A percentile compares a stretch with the other conserved stretches of the same genome.
These are phyloP conservation scores for Mactromeris polynyma DNA, from an alignment of 2,888 invertebrate genomes.

Conservation along the genomic window DNA sequence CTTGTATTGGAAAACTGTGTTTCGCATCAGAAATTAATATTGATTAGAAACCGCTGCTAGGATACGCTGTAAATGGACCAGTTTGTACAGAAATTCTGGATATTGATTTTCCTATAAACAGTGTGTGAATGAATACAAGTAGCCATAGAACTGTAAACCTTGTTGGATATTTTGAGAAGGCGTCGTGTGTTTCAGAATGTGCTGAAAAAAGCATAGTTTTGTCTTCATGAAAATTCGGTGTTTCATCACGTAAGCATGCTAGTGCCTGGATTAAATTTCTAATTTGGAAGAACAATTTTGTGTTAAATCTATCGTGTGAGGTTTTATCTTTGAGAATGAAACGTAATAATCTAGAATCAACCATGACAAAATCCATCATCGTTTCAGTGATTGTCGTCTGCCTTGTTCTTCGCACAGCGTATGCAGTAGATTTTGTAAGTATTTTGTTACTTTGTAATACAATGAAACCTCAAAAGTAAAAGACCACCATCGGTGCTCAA, in stretches of 20 bases:
- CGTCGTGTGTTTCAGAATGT: neutral
- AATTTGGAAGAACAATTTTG: too few species aligned
- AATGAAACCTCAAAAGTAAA: too few species aligned
- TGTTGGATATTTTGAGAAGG: neutral
- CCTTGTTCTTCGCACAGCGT: neutral
- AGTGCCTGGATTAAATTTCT: too few species aligned
- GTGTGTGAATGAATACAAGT: neutral
- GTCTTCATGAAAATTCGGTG: too few species aligned
- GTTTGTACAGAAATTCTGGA: neutral
- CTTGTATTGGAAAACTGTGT: neutral
- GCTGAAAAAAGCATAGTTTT: too few species aligned
- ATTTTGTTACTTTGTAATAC: neutral
- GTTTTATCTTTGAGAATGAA: too few species aligned
- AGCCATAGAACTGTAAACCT: neutral
- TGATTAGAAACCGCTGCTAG: conserved; percentile 18
- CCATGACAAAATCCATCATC: neutral
- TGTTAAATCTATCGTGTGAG: too few species aligned
- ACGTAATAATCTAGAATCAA: neutral
- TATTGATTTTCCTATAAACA: neutral
- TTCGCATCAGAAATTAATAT: neutral
- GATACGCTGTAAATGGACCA: neutral
- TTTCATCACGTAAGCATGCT: too few species aligned
- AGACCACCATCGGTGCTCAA: too few species aligned
- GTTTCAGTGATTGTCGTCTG: neutral
- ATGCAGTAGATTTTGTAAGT: neutral